phyloP scores from a whole-genome alignment of 1,140 invertebrate genomes.

The Papilio helenus region DNA sequence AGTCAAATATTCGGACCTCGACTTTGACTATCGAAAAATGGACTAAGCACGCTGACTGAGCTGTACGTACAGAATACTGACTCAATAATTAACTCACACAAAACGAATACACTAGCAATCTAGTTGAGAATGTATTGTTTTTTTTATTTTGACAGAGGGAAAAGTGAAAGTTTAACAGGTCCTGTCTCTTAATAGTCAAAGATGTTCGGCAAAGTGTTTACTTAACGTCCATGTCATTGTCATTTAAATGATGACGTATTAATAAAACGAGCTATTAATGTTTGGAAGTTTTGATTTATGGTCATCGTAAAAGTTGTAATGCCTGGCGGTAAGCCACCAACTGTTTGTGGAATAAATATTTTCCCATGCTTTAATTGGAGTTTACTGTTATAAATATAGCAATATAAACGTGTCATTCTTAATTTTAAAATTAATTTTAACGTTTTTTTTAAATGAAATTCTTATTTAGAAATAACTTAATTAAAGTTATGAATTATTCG shows the following conservation, averaged over 20 bases:
- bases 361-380: constrained; percentile 20
- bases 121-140: too few species aligned
- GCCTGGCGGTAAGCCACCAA: constrained; percentile 7
- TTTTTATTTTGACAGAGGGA: too few species aligned
- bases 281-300: constrained; percentile 33
- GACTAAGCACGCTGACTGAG: too few species aligned
- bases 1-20: constrained; percentile 66
- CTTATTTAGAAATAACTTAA: too few species aligned
- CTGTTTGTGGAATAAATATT: background rate
- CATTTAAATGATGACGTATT: constrained; percentile 67
- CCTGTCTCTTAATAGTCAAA: too few species aligned
- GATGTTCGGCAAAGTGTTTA: constrained; percentile 51
- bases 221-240: constrained; percentile 61
- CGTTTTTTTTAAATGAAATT: too few species aligned
- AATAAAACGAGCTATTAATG: constrained; percentile 46
- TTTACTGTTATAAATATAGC: constrained; percentile 19
- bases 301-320: constrained; percentile 32
- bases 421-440: background rate
- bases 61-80: too few species aligned
- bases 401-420: background rate
- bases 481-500: too few species aligned
- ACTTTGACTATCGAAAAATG: background rate
- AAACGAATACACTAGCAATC: too few species aligned
- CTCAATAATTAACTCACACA: too few species aligned
- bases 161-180: too few species aligned